Evolutionary conservation across 1,140 invertebrate species (phyloP), one percentile per base, ranked within the genome.

Genomic region (Chironomus tepperi): DNA sequence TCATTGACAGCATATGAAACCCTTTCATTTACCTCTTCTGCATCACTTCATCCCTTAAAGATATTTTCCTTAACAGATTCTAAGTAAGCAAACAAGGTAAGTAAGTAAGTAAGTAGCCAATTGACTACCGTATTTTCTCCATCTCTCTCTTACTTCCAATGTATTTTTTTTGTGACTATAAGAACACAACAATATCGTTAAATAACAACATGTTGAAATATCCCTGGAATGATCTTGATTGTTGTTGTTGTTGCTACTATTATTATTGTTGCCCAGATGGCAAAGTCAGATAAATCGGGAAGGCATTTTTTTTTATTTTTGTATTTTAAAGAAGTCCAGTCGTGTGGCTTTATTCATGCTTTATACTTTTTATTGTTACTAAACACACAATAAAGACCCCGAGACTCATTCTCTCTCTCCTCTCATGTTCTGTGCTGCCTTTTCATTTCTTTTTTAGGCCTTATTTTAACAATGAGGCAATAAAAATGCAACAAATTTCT

Each of bases 401-500:
- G 65, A 70, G 65, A 70, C 65, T 70, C 65, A 10, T 70, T 70
- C 24, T 34, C 24, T 34, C 24, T 34, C 24, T 34, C 24, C 24
- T 34, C 24, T 34, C 24, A 34, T 34, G 24, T 18, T 19, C 16
- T 19, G 47, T 12, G 65, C 65, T 21, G 65, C 47, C n/a, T 9
- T 47, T 47, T 47, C 8, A 0, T 5, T 57, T 57, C 10, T 15
- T n/a, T n/a, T 57, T 12, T 57, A 15, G 10, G n/a, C 5, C 47
- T 5, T 57, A 0, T 15, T 57, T 57, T n/a, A 70, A 70, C 65
- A 70, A 70, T 70, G 65, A 70, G 65, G 65, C 65, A 70, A 70
- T 70, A 70, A 70, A 70, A 70, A 70, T 70, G 65, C 65, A 70
- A 70, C 65, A 70, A 70, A 70, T 70, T 70, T 70, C 65, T 70